Evolutionary conservation across 2,888 invertebrate species (phyloP).

Genomic region (Pharmacophagus antenor): DNA sequence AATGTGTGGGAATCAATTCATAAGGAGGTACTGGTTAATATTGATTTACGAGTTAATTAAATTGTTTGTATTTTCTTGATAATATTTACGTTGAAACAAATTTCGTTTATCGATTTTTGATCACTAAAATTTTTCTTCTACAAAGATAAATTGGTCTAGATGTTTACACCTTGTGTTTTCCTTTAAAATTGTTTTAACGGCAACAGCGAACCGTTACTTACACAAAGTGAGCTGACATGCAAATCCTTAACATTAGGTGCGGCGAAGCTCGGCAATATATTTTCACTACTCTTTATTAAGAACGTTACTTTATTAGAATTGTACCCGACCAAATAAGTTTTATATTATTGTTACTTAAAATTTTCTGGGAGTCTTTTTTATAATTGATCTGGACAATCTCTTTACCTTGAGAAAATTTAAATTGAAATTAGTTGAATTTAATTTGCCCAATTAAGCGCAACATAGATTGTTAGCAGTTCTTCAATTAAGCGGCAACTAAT

Average conservation of each 20-base stretch:
- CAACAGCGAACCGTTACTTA: conserved; percentile 67
- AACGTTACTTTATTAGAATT: conserved; percentile 32
- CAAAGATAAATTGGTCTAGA: neutral
- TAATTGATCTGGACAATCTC: conserved; percentile 15
- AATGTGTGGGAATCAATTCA: conserved; percentile 1
- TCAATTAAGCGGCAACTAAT: conserved; percentile 57
- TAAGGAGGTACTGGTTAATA: neutral
- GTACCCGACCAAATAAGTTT: conserved; percentile 14
- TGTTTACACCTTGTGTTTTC: neutral
- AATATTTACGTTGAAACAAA: neutral
- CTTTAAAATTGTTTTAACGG: conserved; percentile 45
- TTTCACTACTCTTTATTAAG: conserved; percentile 28
- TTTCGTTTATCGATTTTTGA: no score
- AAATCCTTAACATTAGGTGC: conserved; percentile 64
- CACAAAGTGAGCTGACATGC: conserved; percentile 73
- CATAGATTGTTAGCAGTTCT: conserved; percentile 56
- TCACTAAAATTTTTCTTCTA: no score
- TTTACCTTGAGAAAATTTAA: conserved; percentile 34
- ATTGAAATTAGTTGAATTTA: conserved; percentile 40
- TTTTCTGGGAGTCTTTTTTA: conserved; percentile 6
- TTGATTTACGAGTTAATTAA: neutral
- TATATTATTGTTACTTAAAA: conserved; percentile 13
- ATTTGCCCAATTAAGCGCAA: conserved; percentile 53
- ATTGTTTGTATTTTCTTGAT: no score
- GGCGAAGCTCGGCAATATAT: conserved; percentile 28